Conservation (phyloP, 2,113 vertebrate species). For the Caloenas nicobarica region DNA sequence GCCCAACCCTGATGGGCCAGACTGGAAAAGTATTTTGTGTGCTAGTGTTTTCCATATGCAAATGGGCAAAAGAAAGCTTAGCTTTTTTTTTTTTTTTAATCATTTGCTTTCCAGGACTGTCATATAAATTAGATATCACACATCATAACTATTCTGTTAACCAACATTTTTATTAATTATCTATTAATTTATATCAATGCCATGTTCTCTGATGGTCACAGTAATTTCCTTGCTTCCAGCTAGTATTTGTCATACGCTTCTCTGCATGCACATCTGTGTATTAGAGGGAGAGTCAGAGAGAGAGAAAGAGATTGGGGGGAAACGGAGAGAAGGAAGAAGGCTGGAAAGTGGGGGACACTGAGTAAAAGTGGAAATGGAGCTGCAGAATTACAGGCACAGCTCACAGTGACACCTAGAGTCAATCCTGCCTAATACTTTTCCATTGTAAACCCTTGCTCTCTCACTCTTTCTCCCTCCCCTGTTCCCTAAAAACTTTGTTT, state of each 20-base stretch:
- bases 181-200: background rate
- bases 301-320: background rate
- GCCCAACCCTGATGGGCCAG: background rate
- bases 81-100: background rate
- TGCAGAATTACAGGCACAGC: slow-evolving; percentile 34
- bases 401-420: slow-evolving; percentile 68
- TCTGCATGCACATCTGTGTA: rapidly evolving
- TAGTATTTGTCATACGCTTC: background rate
- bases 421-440: slow-evolving; percentile 19
- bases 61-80: background rate
- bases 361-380: background rate
- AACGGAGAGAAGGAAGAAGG: background rate
- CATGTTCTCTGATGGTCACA: background rate
- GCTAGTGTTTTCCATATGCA: background rate
- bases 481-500: background rate
- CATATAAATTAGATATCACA: background rate
- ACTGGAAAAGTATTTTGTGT: background rate
- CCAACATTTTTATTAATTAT: background rate
- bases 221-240: slow-evolving; percentile 23
- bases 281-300: background rate
- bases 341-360: slow-evolving; percentile 13
- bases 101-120: background rate
- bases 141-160: background rate
- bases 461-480: background rate
- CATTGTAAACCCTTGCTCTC: background rate